Conservation (phyloP, 1,140 invertebrate genomes). For the Harlomillsia oculata region DNA sequence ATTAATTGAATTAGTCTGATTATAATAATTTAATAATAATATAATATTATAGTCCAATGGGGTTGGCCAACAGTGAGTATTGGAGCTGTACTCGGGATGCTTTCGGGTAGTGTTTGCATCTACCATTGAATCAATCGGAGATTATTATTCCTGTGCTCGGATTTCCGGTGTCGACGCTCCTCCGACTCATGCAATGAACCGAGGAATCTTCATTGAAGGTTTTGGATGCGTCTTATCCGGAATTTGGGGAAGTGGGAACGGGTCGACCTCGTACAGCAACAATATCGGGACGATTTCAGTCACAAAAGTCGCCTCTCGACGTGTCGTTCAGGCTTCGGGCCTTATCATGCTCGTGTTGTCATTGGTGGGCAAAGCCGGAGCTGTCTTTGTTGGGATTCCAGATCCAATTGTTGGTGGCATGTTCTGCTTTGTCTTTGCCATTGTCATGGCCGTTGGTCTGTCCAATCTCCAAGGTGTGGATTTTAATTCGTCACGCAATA, state of each 20-base stretch:
- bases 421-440: constrained; percentile 74
- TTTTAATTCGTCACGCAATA: constrained; percentile 67
- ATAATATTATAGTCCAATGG: constrained; percentile 60
- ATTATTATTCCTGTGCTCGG: constrained; percentile 74
- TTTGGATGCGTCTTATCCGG: constrained; percentile 71
- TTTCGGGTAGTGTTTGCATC: constrained; percentile 71
- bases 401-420: constrained; percentile 46
- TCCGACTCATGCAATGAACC: constrained; percentile 61
- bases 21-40: not conserved
- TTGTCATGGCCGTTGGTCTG: constrained; percentile 47
- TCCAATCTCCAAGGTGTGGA: constrained; percentile 73
- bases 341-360: constrained; percentile 67
- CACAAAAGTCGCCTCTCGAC: constrained; percentile 6
- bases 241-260: constrained; percentile 43
- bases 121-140: constrained; percentile 75
- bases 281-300: constrained; percentile 67
- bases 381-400: constrained; percentile 75
- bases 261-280: constrained; percentile 69
- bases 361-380: constrained; percentile 69
- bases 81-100: constrained; percentile 66
- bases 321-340: constrained; percentile 69
- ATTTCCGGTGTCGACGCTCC: constrained; percentile 65
- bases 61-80: constrained; percentile 67
- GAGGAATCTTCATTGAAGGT: constrained; percentile 73
- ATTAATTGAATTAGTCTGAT: not conserved